phyloP scores from a whole-genome alignment of 1,140 invertebrate species.

The Gonioctena quinquepunctata region DNA sequence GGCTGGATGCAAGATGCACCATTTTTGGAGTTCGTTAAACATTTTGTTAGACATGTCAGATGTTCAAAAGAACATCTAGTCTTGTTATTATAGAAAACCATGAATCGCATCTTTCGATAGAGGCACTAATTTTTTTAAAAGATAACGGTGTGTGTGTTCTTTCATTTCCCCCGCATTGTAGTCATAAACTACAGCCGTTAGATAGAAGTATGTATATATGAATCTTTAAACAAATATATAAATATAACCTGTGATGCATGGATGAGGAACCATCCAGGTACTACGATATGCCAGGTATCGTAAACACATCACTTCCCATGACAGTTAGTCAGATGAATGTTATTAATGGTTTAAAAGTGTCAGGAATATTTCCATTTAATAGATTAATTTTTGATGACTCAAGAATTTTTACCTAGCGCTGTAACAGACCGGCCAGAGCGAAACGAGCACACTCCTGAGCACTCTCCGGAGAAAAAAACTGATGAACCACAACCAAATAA shows the following conservation, averaged over 20 bases:
- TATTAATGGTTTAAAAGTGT: conserved; percentile 52
- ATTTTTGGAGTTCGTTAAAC: conserved; percentile 48
- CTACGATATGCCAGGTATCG: conserved; percentile 53
- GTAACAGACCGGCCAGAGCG: too few species aligned
- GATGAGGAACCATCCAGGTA: conserved; percentile 56
- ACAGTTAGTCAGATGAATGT: conserved; percentile 55
- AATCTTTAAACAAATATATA: conserved; percentile 52
- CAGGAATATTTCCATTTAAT: conserved; percentile 53
- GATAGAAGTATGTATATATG: conserved; percentile 52
- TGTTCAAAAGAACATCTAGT: conserved; percentile 42
- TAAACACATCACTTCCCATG: conserved; percentile 45
- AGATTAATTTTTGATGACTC: neutral
- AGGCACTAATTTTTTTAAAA: conserved; percentile 36
- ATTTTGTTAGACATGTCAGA: conserved; percentile 46
- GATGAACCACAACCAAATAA: too few species aligned
- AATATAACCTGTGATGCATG: conserved; percentile 51
- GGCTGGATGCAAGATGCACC: conserved; percentile 12
- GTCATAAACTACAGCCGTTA: conserved; percentile 56
- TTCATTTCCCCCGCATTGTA: conserved; percentile 52
- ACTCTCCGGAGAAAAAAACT: too few species aligned
- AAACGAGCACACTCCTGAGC: too few species aligned
- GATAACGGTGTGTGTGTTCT: conserved; percentile 50
- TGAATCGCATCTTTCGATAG: conserved; percentile 31
- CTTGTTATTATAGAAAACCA: conserved; percentile 46
- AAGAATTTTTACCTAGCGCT: too few species aligned